A percentile compares a stretch with the other conserved stretches of the same genome.
Evolutionary conservation across 2,113 vertebrate genomes (phyloP).

Genomic region (Zosterops japonicus): DNA sequence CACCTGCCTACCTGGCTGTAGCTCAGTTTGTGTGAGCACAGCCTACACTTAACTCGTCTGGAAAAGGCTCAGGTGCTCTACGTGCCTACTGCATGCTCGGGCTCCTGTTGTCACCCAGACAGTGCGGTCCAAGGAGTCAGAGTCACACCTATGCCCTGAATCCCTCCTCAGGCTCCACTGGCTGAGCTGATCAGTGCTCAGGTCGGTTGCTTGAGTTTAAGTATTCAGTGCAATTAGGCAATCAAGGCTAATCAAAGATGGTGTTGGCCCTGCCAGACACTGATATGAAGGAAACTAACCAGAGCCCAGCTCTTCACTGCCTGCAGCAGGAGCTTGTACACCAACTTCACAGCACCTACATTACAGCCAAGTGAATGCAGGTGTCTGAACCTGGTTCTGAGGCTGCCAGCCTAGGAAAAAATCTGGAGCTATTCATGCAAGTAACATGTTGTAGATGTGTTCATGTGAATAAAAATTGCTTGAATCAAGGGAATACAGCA

Average conservation of each 20-base stretch:
- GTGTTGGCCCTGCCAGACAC: neutral
- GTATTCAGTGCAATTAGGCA: neutral
- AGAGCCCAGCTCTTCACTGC: neutral
- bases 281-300: neutral
- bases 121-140: neutral
- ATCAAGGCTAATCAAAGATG: neutral
- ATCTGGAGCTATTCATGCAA: neutral
- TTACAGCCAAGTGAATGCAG: neutral
- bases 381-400: neutral
- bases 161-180: neutral
- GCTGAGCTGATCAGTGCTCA: neutral
- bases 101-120: neutral
- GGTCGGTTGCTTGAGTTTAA: neutral
- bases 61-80: neutral
- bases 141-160: no score
- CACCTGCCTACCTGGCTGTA: neutral
- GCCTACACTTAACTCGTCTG: neutral
- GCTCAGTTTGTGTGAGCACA: neutral
- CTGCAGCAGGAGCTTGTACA: neutral
- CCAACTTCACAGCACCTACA: neutral
- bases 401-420: neutral
- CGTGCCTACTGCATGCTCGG: accelerated
- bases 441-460: neutral
- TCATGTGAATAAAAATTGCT: neutral
- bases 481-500: neutral